Percentiles rank a stretch among this genome's conserved stretches.
Conservation (phyloP, 1,140 invertebrate genomes). For the Drosophila jambulina region DNA sequence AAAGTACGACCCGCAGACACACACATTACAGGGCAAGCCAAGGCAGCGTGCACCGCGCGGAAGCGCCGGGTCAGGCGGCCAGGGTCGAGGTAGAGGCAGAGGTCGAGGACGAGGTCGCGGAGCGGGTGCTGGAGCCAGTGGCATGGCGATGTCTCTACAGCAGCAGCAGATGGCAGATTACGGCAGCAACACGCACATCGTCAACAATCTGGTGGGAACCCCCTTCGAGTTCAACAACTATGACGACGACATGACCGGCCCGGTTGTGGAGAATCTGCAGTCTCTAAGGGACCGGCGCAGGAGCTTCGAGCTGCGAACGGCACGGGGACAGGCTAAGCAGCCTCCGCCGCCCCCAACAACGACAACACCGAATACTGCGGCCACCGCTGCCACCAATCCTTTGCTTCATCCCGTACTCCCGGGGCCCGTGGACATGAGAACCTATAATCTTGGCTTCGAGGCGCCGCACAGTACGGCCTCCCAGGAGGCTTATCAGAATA, state of each 20-base stretch:
- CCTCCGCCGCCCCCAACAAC: conserved; percentile 6
- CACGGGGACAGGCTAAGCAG: conserved; percentile 53
- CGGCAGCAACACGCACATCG: conserved; percentile 77
- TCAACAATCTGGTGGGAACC: conserved; percentile 92
- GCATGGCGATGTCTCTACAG: conserved; percentile 67
- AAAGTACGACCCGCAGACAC: conserved; percentile 78
- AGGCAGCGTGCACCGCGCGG: conserved; percentile 86
- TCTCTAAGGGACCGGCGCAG: conserved; percentile 92
- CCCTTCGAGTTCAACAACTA: conserved; percentile 94
- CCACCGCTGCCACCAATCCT: conserved; percentile 29
- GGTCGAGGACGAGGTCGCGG: conserved; percentile 88
- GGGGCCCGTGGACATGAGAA: conserved; percentile 94
- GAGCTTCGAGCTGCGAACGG: conserved; percentile 85
- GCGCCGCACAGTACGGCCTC: conserved; percentile 85
- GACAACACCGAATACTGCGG: conserved; percentile 5
- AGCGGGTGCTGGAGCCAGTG: conserved; percentile 32
- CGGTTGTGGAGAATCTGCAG: conserved; percentile 91
- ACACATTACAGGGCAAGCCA: conserved; percentile 82
- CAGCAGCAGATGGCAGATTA: conserved; percentile 80
- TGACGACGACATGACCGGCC: conserved; percentile 91
- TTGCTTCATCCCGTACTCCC: conserved; percentile 88
- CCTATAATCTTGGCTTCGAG: conserved; percentile 89
- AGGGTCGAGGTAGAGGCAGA: conserved; percentile 86
- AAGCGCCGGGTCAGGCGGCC: conserved; percentile 78
- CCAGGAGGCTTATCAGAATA: conserved; percentile 87